phyloP scores from a whole-genome alignment of 2,888 invertebrate genomes.

The Liopterus haemorrhoidalis region DNA sequence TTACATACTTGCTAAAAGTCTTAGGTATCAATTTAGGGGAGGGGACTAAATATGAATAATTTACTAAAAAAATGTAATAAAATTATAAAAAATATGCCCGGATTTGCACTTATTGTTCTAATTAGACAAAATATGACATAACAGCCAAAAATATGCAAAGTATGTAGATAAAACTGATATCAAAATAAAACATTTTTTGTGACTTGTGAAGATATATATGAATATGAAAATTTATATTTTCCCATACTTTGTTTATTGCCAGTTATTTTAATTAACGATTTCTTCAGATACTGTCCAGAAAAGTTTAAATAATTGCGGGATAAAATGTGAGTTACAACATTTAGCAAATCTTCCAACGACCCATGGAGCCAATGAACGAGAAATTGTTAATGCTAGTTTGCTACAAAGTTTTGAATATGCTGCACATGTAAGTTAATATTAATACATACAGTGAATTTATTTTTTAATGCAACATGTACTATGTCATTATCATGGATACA shows the following conservation, averaged over 20 bases:
- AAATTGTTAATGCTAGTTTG: conserved; percentile 20
- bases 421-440: conserved; percentile 6
- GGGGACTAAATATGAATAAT: too few species aligned
- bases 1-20: too few species aligned
- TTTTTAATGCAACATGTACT: neutral
- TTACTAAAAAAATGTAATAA: too few species aligned
- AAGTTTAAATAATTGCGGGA: conserved; percentile 15
- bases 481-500: neutral
- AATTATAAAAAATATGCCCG: too few species aligned
- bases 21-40: too few species aligned
- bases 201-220: neutral
- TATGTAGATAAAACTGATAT: too few species aligned
- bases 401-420: conserved; percentile 15
- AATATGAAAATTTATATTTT: too few species aligned
- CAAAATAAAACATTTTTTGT: too few species aligned
- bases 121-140: too few species aligned
- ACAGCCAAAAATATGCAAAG: too few species aligned
- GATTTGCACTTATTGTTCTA: too few species aligned
- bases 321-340: conserved; percentile 13
- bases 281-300: conserved; percentile 15
- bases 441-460: neutral
- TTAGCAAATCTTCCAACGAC: conserved; percentile 6
- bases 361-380: conserved; percentile 17
- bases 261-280: neutral
- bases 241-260: neutral